Conservation (phyloP, 2,113 vertebrate species). For the Spilogale gracilis region DNA sequence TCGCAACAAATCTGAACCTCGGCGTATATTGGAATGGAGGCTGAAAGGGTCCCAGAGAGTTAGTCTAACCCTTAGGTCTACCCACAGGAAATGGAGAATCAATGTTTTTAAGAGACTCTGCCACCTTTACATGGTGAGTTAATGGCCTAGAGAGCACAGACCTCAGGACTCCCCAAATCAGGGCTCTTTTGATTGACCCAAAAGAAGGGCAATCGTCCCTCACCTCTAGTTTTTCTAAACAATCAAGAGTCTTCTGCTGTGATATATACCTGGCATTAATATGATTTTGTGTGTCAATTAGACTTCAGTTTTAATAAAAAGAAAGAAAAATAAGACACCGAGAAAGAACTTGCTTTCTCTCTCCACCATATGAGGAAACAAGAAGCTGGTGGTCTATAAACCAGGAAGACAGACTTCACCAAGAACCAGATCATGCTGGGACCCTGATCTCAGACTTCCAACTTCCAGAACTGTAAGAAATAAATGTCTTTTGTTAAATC, state of each 20-base stretch:
- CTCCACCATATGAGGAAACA: not conserved
- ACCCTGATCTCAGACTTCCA: not conserved
- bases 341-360: not conserved
- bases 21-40: not conserved
- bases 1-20: constrained; percentile 72
- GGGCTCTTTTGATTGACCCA: not conserved
- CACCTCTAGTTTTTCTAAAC: constrained; percentile 24
- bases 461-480: not conserved
- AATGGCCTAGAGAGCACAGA: not conserved
- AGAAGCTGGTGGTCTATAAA: not conserved
- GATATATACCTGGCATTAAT: not conserved
- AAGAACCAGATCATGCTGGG: not conserved
- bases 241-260: not conserved
- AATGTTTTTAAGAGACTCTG: not conserved
- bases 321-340: not conserved
- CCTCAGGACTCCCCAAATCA: not conserved
- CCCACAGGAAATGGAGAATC: not conserved
- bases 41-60: not conserved
- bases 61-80: not conserved
- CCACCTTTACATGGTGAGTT: not conserved
- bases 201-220: not conserved
- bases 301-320: not conserved
- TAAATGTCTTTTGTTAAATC: not conserved
- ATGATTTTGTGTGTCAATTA: not conserved
- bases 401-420: not conserved